phyloP scores from a whole-genome alignment of 2,113 vertebrate species.

The Mesoclemmys tuberculata region DNA sequence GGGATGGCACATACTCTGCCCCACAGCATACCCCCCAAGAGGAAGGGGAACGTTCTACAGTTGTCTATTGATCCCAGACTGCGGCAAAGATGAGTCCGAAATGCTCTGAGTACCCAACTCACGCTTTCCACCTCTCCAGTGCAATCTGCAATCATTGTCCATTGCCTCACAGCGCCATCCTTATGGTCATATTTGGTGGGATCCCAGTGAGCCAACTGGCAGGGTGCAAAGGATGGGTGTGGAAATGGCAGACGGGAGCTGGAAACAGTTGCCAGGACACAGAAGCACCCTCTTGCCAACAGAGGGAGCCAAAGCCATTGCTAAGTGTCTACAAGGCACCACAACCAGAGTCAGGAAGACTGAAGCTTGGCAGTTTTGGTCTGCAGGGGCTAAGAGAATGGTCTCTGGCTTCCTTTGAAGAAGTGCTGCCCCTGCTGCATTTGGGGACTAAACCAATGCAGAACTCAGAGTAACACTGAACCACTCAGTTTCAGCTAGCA shows the following conservation, averaged over 20 bases:
- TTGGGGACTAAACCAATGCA: background rate
- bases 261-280: background rate
- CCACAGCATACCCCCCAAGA: background rate
- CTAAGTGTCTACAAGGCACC: background rate
- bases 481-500: background rate
- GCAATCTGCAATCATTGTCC: background rate
- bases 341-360: accelerated
- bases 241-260: background rate
- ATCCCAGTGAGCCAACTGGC: background rate
- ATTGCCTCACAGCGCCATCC: background rate
- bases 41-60: background rate
- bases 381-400: background rate
- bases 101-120: background rate
- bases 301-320: background rate
- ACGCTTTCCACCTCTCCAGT: background rate
- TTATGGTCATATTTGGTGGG: background rate
- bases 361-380: background rate
- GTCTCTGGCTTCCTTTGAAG: background rate
- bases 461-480: background rate
- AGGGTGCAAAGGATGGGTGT: background rate
- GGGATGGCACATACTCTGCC: background rate
- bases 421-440: background rate
- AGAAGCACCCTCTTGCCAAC: background rate
- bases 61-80: background rate
- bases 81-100: background rate